Base-by-base conservation (phyloP, 1,140 invertebrate genomes). In the Diachasmimorpha longicaudata region DNA sequence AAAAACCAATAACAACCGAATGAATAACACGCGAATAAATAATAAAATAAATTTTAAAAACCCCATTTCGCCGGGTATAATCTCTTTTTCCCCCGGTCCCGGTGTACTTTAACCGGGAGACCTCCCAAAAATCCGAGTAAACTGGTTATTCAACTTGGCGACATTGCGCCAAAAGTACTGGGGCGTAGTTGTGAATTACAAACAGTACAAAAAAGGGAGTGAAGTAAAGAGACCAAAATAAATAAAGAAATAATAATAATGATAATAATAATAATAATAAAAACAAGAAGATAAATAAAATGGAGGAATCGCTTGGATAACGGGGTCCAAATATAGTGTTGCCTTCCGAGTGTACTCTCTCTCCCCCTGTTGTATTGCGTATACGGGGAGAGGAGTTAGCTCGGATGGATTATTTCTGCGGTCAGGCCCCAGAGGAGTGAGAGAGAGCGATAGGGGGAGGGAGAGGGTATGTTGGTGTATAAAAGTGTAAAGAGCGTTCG, bases 391-490 rank as follows among this genome's bases (percentile, higher is more conserved):
- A 48, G 58, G 72, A 81, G 81, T 82, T 81, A 79, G 79, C 81
- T 67, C 72, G 80, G 66, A 79, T 70, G 77, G 81, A 80, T 83
- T 79, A 79, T 81, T 81, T 81, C 77, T 70, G 76, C 70, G 70
- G 66, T 75, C 48, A 63, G 31, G 58, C 58, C 14, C 55, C 46
- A 36, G 21, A 31, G 58, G 3, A 4, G 58, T 19, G 52, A 10
- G 4, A 10, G 52, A 58, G 23, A 63, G 58, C 25, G 58, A 63
- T 21, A 25, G 1, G 23, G 58, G 58, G 19, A 10, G 58, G 9
- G n/a, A 19, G 19, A 10, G 58, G 9, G n/a, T 9, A 68, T 52
- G 58, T 31, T 63, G 58, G 58, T 74, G 55, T 68, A 75, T 74
- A 72, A 75, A 70, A 75, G 67, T 75, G 69, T 75, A 70, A 75